Percentiles rank a stretch among this genome's conserved stretches.
Evolutionary conservation across 2,113 vertebrate genomes (phyloP).

Genomic region (Dolichallabes microphthalmus): DNA sequence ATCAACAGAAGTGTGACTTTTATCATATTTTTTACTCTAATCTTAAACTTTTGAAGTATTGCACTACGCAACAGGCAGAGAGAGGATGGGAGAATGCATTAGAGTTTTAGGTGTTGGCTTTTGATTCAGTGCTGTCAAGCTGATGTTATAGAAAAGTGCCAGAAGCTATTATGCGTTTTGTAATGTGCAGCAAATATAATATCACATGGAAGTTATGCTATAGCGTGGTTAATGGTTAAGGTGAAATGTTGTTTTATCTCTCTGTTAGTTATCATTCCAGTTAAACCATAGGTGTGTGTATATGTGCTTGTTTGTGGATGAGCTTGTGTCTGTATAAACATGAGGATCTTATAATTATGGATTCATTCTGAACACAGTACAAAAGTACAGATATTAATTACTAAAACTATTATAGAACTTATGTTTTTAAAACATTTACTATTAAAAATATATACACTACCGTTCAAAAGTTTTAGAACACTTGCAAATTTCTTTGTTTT

Average conservation of each 20-base stretch:
- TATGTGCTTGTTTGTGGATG: slow-evolving; percentile 31
- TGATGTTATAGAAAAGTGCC: background rate
- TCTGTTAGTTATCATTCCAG: slow-evolving; percentile 12
- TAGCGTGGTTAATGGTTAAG: slow-evolving; percentile 43
- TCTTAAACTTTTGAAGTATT: slow-evolving; percentile 9
- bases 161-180: slow-evolving; percentile 19
- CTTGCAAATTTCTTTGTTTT: too few species aligned
- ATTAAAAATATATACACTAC: background rate
- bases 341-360: background rate
- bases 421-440: background rate
- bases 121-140: background rate
- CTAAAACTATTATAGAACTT: background rate
- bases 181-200: slow-evolving; percentile 32
- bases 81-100: background rate
- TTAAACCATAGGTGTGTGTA: slow-evolving; percentile 37
- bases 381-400: slow-evolving; percentile 2
- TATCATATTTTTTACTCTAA: slow-evolving; percentile 23
- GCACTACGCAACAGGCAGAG: background rate
- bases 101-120: background rate
- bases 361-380: background rate
- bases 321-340: slow-evolving; percentile 30
- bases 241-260: slow-evolving; percentile 33
- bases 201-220: slow-evolving; percentile 38
- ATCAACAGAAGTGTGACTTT: slow-evolving; percentile 16
- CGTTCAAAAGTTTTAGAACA: too few species aligned